Conservation (phyloP, 2,888 invertebrate genomes). For the Thymelicus lineola region DNA sequence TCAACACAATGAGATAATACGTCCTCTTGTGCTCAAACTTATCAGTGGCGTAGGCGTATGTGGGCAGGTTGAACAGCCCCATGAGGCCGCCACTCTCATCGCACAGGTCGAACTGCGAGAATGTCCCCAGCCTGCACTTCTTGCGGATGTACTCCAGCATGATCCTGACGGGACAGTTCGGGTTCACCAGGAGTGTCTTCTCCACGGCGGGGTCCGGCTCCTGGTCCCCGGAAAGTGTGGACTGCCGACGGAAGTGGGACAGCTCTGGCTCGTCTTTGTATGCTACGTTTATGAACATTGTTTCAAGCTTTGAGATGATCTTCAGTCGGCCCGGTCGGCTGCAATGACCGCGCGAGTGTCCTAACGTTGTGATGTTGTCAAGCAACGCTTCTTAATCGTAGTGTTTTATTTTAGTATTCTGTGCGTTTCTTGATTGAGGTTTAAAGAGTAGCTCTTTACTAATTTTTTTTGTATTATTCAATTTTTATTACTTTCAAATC, state of each 20-base stretch:
- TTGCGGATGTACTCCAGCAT: slow-evolving; percentile 76
- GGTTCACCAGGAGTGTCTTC: slow-evolving; percentile 69
- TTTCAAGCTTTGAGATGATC: not conserved
- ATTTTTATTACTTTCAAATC: slow-evolving; percentile 7
- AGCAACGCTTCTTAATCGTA: too few species aligned
- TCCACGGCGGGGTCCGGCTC: slow-evolving; percentile 61
- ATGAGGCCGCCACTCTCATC: slow-evolving; percentile 61
- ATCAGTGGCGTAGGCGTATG: slow-evolving; percentile 63
- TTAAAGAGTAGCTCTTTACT: too few species aligned
- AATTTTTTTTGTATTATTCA: too few species aligned
- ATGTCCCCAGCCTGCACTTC: slow-evolving; percentile 64
- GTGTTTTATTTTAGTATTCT: too few species aligned
- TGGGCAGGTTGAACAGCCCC: slow-evolving; percentile 61
- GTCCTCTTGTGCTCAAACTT: slow-evolving; percentile 66
- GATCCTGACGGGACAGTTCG: slow-evolving; percentile 66
- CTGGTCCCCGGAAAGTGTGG: slow-evolving; percentile 32
- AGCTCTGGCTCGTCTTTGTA: slow-evolving; percentile 72
- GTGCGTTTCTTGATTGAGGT: too few species aligned
- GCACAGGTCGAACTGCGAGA: slow-evolving; percentile 69
- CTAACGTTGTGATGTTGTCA: too few species aligned
- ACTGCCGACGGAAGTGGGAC: slow-evolving; percentile 48
- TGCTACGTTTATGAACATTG: slow-evolving; percentile 67
- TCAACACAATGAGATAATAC: slow-evolving; percentile 70
- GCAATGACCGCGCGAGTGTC: too few species aligned
- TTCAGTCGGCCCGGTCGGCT: too few species aligned